phyloP scores from a whole-genome alignment of 2,113 vertebrate species.

The Numida meleagris region DNA sequence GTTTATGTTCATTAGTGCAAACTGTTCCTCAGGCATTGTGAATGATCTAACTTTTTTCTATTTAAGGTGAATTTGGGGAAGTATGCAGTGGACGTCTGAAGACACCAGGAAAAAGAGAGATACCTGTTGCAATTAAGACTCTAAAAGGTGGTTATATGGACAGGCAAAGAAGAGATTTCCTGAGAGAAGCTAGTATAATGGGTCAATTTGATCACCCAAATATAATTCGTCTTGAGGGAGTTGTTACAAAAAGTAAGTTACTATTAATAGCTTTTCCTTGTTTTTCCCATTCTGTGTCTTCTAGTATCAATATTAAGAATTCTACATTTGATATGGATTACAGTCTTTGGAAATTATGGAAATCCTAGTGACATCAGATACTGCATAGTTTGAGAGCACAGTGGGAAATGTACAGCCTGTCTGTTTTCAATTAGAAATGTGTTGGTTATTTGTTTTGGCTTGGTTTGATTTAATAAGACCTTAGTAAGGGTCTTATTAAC shows the following conservation, averaged over 20 bases:
- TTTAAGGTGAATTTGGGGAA: conserved; percentile 94
- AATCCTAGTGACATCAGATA: not conserved
- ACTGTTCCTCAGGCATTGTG: not conserved
- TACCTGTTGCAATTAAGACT: conserved; percentile 96
- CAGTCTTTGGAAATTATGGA: not conserved
- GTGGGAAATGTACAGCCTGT: not conserved
- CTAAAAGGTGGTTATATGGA: conserved; percentile 93
- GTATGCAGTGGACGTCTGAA: conserved; percentile 94
- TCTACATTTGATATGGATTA: not conserved
- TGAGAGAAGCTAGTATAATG: conserved; percentile 96
- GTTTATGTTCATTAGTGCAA: not conserved
- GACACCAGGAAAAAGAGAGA: conserved; percentile 93
- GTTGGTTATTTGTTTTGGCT: not conserved
- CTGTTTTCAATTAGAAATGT: not conserved
- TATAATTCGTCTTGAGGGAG: conserved; percentile 93
- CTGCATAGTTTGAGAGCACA: not conserved
- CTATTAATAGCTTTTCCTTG: not conserved
- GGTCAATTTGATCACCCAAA: conserved; percentile 96
- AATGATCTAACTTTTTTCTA: not conserved
- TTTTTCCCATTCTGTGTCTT: not conserved
- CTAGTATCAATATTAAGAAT: not conserved
- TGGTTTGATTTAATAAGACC: not conserved
- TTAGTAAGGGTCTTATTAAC: not conserved
- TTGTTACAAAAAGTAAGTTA: conserved; percentile 95
- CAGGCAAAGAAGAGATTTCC: conserved; percentile 91